phyloP scores from a whole-genome alignment of 2,797 vertebrate genomes.

The Sebastiscus albofasciatus region DNA sequence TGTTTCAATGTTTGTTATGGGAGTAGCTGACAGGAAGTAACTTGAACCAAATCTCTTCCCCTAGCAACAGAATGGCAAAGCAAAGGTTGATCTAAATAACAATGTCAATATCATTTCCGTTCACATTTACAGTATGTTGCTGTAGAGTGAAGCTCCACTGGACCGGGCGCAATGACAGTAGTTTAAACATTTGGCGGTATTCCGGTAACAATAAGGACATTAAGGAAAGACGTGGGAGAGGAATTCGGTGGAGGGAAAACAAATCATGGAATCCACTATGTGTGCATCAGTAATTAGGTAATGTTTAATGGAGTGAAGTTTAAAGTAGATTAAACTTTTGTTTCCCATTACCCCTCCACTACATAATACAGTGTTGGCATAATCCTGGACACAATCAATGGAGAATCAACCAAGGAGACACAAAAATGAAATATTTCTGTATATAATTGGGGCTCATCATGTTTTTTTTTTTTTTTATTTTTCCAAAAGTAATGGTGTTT shows the following conservation, averaged over 20 bases:
- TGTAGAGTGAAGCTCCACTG: not conserved
- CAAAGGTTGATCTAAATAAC: not conserved
- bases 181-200: slow-evolving; percentile 27
- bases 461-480: not conserved
- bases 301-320: not conserved
- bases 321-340: not conserved
- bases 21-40: too few species aligned
- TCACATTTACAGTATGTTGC: not conserved
- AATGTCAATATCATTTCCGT: not conserved
- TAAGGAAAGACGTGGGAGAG: not conserved
- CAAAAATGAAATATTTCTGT: not conserved
- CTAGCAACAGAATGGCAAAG: too few species aligned
- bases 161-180: not conserved
- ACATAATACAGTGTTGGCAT: not conserved
- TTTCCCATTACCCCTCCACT: not conserved
- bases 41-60: too few species aligned
- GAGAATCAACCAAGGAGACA: not conserved
- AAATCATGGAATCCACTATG: not conserved
- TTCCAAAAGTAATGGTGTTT: not conserved
- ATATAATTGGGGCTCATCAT: not conserved
- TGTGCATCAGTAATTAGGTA: too few species aligned
- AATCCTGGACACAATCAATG: not conserved
- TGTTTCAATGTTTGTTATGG: too few species aligned
- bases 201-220: not conserved
- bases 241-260: not conserved